Evolutionary conservation across 23 tunicate species (phyloP), one percentile per base, ranked within the genome.

Genomic region (Phallusia fumigata): DNA sequence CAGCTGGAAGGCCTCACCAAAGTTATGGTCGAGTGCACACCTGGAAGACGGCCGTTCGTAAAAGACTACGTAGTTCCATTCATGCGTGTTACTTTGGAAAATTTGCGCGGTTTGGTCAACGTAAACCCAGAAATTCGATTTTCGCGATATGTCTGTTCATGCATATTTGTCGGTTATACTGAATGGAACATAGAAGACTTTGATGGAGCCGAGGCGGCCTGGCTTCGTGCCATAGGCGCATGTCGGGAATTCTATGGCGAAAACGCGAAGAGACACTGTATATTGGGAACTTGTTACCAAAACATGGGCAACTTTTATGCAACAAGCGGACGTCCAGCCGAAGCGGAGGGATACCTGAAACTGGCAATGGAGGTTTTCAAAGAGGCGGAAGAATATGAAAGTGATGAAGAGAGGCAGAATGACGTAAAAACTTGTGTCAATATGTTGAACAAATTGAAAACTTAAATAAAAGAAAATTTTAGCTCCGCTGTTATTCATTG

Each of bases 1-100:
- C 28, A 58, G 26, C 13, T 58, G 28, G 69, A 58, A 58, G 69
- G 16, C 13, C 69, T 58, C 69, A 58, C 69, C 11, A 58, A 58
- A 16, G 69, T 58, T 24, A 58, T 58, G 69, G 69, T 58, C 13
- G 28, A 58, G 3, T 58, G 69, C 69, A 24, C 69, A 13, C 69
- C 69, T 1, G 28, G 13, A 8, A 21, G 13, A 21, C 26, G 69
- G 13, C 28, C 16, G 5, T 22, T 58, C 69, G 69, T 8, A 21
- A 22, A 16, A 58, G 69, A 58, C 69, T 58, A 58, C 69, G 69
- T 58, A 22, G 69, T 58, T 21, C 69, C 69, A 58, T 58, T 40
- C 47, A 40, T 40, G 47, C 47, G 47, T 40, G 47, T 3, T 1
- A 8, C 2, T 6, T 58, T 58, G 28, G 28, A 58, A 24, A 58